Conservation (phyloP, 2,113 vertebrate species). For the Castor canadensis region DNA sequence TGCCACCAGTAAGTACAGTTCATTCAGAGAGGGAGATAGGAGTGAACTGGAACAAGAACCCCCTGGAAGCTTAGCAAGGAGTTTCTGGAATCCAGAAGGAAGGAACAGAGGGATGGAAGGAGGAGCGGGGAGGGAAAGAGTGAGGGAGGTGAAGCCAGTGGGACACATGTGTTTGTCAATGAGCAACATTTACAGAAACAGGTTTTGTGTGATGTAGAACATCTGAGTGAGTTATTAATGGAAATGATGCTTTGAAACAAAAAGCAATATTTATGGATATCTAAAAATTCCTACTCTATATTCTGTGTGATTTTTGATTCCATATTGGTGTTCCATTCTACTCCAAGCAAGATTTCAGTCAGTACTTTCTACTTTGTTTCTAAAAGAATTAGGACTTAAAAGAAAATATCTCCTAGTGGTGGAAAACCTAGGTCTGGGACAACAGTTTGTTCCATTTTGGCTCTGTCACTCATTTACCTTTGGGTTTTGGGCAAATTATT, state of each 20-base stretch:
- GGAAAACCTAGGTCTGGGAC: background rate
- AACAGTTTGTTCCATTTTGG: background rate
- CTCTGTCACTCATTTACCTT: background rate
- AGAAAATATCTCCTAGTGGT: background rate
- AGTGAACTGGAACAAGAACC: background rate
- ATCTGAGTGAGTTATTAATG: background rate
- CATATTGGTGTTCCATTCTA: background rate
- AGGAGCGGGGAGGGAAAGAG: too few species aligned
- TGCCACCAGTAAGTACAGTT: background rate
- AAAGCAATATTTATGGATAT: conserved; percentile 20
- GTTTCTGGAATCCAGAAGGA: background rate
- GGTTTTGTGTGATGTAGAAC: background rate
- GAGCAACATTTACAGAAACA: background rate
- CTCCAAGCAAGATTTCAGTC: background rate
- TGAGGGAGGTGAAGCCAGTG: background rate
- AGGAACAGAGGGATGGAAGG: too few species aligned
- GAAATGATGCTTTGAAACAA: background rate
- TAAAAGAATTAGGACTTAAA: background rate
- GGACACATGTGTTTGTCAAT: background rate
- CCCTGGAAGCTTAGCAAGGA: background rate
- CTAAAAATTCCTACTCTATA: background rate
- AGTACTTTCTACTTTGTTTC: background rate
- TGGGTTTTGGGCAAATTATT: background rate
- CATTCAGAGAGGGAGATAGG: background rate
- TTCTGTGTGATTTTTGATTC: conserved; percentile 35